These are phyloP conservation scores for Tenthredo livida DNA, from an alignment of 2,888 invertebrate genomes.

Conservation along the genomic window DNA sequence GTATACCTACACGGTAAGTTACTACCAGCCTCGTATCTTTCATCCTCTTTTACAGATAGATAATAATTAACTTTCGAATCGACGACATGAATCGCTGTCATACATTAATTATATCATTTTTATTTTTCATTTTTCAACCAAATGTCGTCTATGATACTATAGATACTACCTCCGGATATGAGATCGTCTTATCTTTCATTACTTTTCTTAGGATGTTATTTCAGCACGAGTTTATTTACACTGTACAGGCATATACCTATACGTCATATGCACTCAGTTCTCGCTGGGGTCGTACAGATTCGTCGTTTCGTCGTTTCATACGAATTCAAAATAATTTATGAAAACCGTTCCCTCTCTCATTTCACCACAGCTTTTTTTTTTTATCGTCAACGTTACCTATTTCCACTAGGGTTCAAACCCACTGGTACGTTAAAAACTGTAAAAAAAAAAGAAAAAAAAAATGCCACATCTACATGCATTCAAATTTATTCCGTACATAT, in stretches of 20 bases:
- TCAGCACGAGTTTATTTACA: conserved; percentile 2
- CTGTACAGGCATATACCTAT: neutral
- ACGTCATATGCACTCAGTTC: too few relatives aligned
- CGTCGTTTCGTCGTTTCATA: neutral
- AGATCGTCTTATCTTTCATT: neutral
- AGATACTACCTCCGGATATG: neutral
- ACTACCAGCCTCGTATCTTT: neutral
- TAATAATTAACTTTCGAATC: conserved; percentile 41
- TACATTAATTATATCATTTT: neutral
- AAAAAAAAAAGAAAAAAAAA: neutral
- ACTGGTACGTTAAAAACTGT: neutral
- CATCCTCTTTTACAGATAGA: neutral
- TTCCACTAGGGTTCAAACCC: neutral
- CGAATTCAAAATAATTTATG: conserved; percentile 22
- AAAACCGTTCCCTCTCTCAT: neutral
- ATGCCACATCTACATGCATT: neutral
- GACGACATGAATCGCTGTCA: neutral
- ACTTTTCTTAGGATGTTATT: conserved; percentile 36
- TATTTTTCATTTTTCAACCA: neutral
- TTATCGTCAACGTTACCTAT: neutral
- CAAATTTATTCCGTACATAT: neutral
- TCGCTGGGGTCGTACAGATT: neutral
- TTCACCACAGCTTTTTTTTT: neutral
- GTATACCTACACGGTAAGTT: neutral
- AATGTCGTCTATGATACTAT: too few relatives aligned